Base-by-base conservation (phyloP, 2,888 invertebrate genomes). In the Amphipoea oculea region DNA sequence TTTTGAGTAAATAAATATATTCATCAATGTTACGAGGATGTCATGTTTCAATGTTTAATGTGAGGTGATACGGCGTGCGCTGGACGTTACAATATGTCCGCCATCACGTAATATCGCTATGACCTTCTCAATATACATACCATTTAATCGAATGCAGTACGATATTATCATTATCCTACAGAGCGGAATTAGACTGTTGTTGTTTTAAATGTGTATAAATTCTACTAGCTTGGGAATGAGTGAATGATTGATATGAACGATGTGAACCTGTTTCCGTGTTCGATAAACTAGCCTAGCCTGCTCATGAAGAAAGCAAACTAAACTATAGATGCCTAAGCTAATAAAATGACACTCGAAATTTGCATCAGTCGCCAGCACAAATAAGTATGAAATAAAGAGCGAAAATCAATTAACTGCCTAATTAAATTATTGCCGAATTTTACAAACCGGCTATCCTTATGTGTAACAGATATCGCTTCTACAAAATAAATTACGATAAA, bases 1-100 rank as follows among this genome's bases (percentile, higher is more conserved):
- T 95, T 95, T 95, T 94, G 94, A 94, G 94, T 94, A 94, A 95
- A 93, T 86, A 93, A 92, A 84, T 92, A 91, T 91, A 93, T 93
- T 94, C 91, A 93, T 96, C 93, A 93, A 92, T 95, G 95, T 95
- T 95, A 94, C 89, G 90, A 93, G 88, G 88, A 89, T 92, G 90
- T 93, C 89, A 91, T 92, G 90, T 94, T 94, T 94, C 90, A 92
- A 92, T 94, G 94, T 95, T 93, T 90, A 89, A 90, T 92, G 93
- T 93, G 89, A 87, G 88, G 88, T 87, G 87, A 87, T 85, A 86
- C 81, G 81, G 82, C 78, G 86, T 86, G 88, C 79, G 75, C 71
- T 71, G 76, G 84, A 78, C 71, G 75, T 72, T 78, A 78, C 73
- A 74, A 76, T 80, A 71, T 81, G 81, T 84, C 81, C 86, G 83